Percentiles rank a stretch among this genome's conserved stretches.
These are phyloP conservation scores for Monodelphis domestica DNA, from an alignment of 2,797 vertebrate genomes.

Conservation along the genomic window DNA sequence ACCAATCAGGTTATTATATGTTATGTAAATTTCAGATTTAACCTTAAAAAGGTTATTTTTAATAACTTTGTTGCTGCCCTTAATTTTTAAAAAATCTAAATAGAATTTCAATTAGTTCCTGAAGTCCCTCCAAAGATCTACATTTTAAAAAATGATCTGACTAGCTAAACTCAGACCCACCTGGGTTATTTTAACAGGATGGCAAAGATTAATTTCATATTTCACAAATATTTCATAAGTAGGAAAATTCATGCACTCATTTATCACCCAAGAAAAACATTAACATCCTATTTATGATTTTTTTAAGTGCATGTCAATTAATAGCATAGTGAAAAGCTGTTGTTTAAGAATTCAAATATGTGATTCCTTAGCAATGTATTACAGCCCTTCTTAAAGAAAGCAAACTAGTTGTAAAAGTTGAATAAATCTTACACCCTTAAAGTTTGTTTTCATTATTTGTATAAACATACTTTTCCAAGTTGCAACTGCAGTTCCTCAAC, in stretches of 20 bases:
- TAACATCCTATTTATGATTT: constrained; percentile 47
- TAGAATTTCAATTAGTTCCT: not conserved
- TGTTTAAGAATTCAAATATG: constrained; percentile 53
- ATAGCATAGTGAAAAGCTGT: constrained; percentile 17
- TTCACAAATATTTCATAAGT: constrained; percentile 30
- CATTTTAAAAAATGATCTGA: not conserved
- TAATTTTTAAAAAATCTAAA: constrained; percentile 57
- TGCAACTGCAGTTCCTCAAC: constrained; percentile 33
- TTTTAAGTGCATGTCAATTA: constrained; percentile 40
- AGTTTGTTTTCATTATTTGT: constrained; percentile 57
- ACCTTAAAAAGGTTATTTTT: not conserved
- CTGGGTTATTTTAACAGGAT: constrained; percentile 31
- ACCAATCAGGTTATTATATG: constrained; percentile 79
- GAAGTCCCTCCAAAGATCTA: not conserved
- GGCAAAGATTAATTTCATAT: constrained; percentile 28
- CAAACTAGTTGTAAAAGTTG: constrained; percentile 50
- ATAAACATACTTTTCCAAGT: constrained; percentile 46
- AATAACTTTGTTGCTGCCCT: constrained; percentile 22
- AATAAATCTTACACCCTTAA: constrained; percentile 54
- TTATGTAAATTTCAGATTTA: constrained; percentile 79
- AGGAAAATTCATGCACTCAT: constrained; percentile 29
- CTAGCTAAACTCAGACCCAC: constrained; percentile 2
- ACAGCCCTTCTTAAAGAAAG: not conserved
- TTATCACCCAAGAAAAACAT: constrained; percentile 51
- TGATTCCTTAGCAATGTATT: constrained; percentile 43